Evolutionary conservation across 2,113 vertebrate species (phyloP).

Genomic region (Mastomys natalensis): DNA sequence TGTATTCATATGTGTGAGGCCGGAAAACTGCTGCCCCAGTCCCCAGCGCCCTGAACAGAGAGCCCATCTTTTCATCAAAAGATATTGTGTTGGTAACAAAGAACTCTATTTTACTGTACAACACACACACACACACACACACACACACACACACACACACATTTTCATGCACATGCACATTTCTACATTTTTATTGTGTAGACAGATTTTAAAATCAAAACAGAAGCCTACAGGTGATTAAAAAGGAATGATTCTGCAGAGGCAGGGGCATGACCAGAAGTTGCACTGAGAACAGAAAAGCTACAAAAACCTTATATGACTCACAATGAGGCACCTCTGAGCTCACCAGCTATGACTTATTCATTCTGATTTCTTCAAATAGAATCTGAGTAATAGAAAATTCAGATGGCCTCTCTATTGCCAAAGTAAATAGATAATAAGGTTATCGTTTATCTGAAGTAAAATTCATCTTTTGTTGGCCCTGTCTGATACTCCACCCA

Average conservation of each 20-base stretch:
- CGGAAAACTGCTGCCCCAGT: neutral
- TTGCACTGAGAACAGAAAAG: neutral
- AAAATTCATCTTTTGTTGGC: neutral
- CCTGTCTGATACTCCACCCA: neutral
- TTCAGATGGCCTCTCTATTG: constrained; percentile 23
- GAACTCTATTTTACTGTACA: neutral
- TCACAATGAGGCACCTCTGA: neutral
- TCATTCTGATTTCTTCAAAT: constrained; percentile 69
- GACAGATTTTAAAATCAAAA: constrained; percentile 9
- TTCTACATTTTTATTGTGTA: neutral
- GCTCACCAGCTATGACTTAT: constrained; percentile 37
- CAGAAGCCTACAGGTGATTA: neutral
- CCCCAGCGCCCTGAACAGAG: too few species aligned
- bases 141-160: neutral
- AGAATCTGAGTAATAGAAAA: constrained; percentile 62
- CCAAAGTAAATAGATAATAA: constrained; percentile 61
- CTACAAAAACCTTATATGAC: neutral
- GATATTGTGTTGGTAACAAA: neutral
- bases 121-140: neutral
- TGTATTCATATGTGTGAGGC: neutral
- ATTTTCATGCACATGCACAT: accelerated
- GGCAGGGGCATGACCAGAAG: neutral
- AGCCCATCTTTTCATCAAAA: neutral
- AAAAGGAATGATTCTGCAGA: neutral
- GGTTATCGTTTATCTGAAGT: constrained; percentile 25